Base-by-base conservation (phyloP, 2,113 vertebrate species). In the Centropus bengalensis region DNA sequence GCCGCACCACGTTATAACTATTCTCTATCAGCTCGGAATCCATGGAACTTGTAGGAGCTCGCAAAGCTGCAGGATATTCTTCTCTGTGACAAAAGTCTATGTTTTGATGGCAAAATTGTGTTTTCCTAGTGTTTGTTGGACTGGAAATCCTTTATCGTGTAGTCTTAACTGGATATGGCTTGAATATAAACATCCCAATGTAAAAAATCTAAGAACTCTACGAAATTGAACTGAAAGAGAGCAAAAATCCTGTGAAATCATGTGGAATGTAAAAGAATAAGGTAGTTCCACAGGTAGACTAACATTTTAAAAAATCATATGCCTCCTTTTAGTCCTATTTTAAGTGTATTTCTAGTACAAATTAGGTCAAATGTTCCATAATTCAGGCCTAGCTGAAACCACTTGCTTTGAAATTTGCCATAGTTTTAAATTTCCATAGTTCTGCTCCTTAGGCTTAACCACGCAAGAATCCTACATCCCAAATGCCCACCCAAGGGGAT, bases 401-500 rank as follows among this genome's bases (percentile, higher is more conserved):
- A 36, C 36, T 36, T 36, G 36, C 36, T 36, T 36, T 36, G 36
- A 36, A 36, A 36, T 36, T 36, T 36, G 36, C 36, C 36, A 36
- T 36, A 36, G 36, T 36, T 36, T 36, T 36, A 36, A 36, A 36
- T 84, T 74, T 49, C n/a, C 1, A 1, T 40, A 7, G n/a, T 23
- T 66, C 44, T 51, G 7, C 12, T 70, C 18, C 40, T 33, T n/a
- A 64, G 60, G 19, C 47, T 74, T 84, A 49, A 33, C 23, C 20
- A 54, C 66, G 27, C n/a, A 88, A 84, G 54, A 69, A 45, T 80
- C 36, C 55, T 52, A 12, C 1, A 1, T 83, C 69, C n/a, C 27
- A 71, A 90, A 32, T 89, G 88, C 91, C 94, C 95, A 92, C 95
- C 77, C 80, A 88, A 74, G 81, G 49, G 88, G 73, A 88, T 60